Percentiles rank a stretch among this genome's conserved stretches.
These are phyloP conservation scores for Morone chrysops DNA, from an alignment of 2,113 vertebrate genomes.

Conservation along the genomic window DNA sequence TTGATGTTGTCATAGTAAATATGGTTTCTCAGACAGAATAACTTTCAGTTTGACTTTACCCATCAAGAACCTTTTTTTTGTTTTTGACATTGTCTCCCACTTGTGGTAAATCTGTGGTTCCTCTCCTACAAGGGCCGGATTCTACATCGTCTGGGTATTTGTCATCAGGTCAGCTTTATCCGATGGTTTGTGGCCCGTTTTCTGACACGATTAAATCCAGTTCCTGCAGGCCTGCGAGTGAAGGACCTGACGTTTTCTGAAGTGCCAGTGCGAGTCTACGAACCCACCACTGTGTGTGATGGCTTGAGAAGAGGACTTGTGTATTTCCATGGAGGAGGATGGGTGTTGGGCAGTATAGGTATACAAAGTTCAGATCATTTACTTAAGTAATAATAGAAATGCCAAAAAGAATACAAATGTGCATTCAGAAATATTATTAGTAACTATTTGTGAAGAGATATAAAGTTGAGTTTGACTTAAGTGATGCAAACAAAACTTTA, in stretches of 20 bases:
- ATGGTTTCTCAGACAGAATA: slow-evolving; percentile 39
- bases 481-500: background rate
- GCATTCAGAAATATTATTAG: background rate
- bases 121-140: slow-evolving; percentile 82
- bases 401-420: background rate
- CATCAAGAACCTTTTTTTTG: slow-evolving; percentile 6
- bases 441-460: background rate
- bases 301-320: slow-evolving; percentile 83
- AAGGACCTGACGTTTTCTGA: slow-evolving; percentile 82
- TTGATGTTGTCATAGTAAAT: slow-evolving; percentile 67
- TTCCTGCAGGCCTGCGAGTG: slow-evolving; percentile 78
- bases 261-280: slow-evolving; percentile 87
- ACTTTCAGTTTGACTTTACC: slow-evolving; percentile 62
- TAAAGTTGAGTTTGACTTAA: background rate
- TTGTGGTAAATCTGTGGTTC: slow-evolving; percentile 19
- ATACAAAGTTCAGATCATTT: slow-evolving; percentile 32
- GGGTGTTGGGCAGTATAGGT: slow-evolving; percentile 87
- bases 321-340: slow-evolving; percentile 89
- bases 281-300: slow-evolving; percentile 74
- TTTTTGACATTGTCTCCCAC: background rate
- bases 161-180: slow-evolving; percentile 82
- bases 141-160: slow-evolving; percentile 85
- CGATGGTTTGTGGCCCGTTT: slow-evolving; percentile 74
- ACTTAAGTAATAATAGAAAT: background rate
- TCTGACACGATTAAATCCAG: slow-evolving; percentile 25